Percentiles rank a stretch among this genome's conserved stretches.
phyloP scores from a whole-genome alignment of 2,888 invertebrate species.

The Heliconius hortense region DNA sequence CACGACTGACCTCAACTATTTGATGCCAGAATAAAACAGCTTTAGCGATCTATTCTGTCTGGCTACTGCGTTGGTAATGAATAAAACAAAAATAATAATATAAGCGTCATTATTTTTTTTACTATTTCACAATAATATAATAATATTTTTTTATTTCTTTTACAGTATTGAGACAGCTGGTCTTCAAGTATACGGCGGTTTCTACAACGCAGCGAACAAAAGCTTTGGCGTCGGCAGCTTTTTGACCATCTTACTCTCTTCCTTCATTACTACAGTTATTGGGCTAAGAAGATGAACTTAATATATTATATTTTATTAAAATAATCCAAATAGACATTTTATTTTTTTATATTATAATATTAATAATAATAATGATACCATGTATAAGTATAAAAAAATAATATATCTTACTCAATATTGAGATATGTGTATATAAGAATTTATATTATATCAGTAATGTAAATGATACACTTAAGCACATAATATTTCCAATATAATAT shows the following conservation, averaged over 20 bases:
- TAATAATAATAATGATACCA: background rate
- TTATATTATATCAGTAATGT: background rate
- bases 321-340: background rate
- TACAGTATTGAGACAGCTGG: slow-evolving; percentile 92
- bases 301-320: background rate
- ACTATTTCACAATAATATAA: background rate
- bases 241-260: slow-evolving; percentile 59
- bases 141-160: slow-evolving; percentile 38
- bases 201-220: slow-evolving; percentile 84
- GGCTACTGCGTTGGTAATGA: too few relatives aligned
- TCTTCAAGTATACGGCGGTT: slow-evolving; percentile 92
- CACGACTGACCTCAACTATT: too few relatives aligned
- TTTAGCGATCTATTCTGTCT: too few relatives aligned
- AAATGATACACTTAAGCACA: background rate
- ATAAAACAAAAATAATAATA: too few relatives aligned
- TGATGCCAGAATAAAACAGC: too few relatives aligned
- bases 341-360: background rate
- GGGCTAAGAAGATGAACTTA: slow-evolving; percentile 46
- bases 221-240: slow-evolving; percentile 66
- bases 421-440: background rate
- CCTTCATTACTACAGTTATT: slow-evolving; percentile 58
- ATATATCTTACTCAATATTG: background rate
- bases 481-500: background rate
- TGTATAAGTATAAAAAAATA: background rate
- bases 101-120: background rate